phyloP scores from a whole-genome alignment of 2,888 invertebrate genomes.

The Ommatoiulus sabulosus region DNA sequence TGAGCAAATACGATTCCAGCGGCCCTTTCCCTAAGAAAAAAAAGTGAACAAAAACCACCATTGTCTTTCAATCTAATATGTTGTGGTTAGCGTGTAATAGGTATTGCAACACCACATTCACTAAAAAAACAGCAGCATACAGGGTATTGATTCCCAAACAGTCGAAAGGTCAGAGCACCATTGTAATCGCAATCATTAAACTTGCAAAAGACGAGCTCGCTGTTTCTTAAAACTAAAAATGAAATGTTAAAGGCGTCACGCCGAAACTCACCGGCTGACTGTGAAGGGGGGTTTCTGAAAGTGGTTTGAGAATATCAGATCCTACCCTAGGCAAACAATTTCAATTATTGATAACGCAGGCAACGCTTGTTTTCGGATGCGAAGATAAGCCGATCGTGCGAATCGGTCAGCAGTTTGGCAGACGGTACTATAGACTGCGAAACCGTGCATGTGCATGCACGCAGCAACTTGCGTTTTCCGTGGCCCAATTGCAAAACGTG shows the following conservation, averaged over 20 bases:
- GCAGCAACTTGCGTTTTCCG: neutral
- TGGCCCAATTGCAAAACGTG: neutral
- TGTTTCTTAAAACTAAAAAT: neutral
- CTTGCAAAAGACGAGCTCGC: neutral
- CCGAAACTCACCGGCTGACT: neutral
- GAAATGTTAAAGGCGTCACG: neutral
- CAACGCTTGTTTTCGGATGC: too few species aligned
- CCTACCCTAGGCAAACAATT: too few species aligned
- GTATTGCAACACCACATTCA: neutral
- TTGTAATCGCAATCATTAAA: neutral
- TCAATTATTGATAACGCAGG: too few species aligned
- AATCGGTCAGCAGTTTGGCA: too few species aligned
- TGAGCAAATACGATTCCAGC: too few species aligned
- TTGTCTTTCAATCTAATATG: neutral
- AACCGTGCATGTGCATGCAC: neutral
- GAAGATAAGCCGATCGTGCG: too few species aligned
- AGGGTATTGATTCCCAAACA: neutral
- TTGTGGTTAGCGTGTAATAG: neutral
- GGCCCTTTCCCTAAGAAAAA: neutral
- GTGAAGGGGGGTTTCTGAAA: neutral
- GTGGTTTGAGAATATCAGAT: neutral
- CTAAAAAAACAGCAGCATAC: neutral
- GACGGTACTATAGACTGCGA: neutral
- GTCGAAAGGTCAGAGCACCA: conserved; percentile 10
- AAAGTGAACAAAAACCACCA: neutral